phyloP scores from a whole-genome alignment of 2,113 vertebrate species.

The Progne subis region DNA sequence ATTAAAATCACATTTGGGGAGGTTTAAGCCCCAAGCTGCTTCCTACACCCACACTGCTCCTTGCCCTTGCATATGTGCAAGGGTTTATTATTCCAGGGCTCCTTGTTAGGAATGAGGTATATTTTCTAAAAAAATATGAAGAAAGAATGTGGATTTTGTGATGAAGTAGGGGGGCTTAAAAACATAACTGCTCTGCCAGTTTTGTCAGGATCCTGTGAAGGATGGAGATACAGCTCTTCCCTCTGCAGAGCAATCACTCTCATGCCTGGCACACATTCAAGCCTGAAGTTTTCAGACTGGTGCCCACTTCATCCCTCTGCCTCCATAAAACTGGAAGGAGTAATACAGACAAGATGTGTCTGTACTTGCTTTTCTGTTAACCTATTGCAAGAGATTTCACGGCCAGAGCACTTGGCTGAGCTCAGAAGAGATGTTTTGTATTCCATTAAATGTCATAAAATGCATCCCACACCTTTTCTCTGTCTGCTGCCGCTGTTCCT shows the following conservation, averaged over 20 bases:
- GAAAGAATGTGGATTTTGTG: constrained; percentile 17
- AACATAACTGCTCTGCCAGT: not conserved
- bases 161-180: constrained; percentile 15
- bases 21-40: not conserved
- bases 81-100: constrained; percentile 25
- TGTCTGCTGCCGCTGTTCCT: not conserved
- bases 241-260: constrained; percentile 54
- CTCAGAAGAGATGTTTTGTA: not conserved
- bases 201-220: constrained; percentile 18
- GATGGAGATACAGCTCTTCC: constrained; percentile 17
- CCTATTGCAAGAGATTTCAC: not conserved
- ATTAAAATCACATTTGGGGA: constrained; percentile 1
- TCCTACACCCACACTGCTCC: not conserved
- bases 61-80: not conserved
- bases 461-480: not conserved
- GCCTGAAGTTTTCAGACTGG: constrained; percentile 12
- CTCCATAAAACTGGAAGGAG: constrained; percentile 41
- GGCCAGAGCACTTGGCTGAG: not conserved
- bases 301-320: constrained; percentile 52
- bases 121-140: not conserved
- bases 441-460: not conserved
- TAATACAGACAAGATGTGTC: constrained; percentile 62
- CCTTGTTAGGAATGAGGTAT: constrained; percentile 12
- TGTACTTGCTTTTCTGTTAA: not conserved
- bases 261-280: constrained; percentile 24